Evolutionary conservation across 1,140 invertebrate genomes (phyloP).

Genomic region (Formica exsecta): DNA sequence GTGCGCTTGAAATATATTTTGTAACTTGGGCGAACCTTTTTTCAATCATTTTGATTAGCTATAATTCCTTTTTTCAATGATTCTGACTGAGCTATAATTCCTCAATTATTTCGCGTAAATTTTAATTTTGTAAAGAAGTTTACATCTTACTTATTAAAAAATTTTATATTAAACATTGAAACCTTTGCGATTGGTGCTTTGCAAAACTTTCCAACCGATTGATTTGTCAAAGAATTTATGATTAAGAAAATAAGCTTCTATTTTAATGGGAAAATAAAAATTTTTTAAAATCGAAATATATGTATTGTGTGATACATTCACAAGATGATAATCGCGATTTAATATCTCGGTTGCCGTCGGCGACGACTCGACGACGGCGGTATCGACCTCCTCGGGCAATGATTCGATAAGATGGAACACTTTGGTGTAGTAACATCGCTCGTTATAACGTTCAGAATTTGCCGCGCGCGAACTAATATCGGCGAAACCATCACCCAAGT

Average conservation of each 20-base stretch:
- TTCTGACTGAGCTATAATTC: neutral
- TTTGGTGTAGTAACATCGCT: neutral
- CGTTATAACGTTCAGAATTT: slow-evolving; percentile 31
- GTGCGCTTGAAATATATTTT: neutral
- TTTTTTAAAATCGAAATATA: neutral
- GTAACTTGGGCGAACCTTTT: neutral
- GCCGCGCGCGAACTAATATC: slow-evolving; percentile 13
- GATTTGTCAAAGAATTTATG: too few relatives aligned
- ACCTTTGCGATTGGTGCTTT: neutral
- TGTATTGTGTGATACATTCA: too few relatives aligned
- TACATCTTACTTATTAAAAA: neutral
- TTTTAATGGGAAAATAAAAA: neutral
- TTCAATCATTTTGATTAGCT: neutral
- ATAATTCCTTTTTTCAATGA: neutral
- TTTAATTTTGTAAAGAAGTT: neutral
- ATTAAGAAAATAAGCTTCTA: neutral
- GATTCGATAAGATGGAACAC: slow-evolving; percentile 20
- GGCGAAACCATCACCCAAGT: slow-evolving; percentile 24
- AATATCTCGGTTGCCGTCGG: neutral
- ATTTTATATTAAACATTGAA: neutral
- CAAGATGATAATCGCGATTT: neutral
- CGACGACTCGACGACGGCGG: slow-evolving; percentile 16
- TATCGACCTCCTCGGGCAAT: slow-evolving; percentile 12
- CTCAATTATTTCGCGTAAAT: neutral
- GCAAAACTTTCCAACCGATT: too few relatives aligned